A percentile compares a stretch with the other conserved stretches of the same genome.
phyloP scores from a whole-genome alignment of 2,797 vertebrate species.

The Sebastes hubbsi region DNA sequence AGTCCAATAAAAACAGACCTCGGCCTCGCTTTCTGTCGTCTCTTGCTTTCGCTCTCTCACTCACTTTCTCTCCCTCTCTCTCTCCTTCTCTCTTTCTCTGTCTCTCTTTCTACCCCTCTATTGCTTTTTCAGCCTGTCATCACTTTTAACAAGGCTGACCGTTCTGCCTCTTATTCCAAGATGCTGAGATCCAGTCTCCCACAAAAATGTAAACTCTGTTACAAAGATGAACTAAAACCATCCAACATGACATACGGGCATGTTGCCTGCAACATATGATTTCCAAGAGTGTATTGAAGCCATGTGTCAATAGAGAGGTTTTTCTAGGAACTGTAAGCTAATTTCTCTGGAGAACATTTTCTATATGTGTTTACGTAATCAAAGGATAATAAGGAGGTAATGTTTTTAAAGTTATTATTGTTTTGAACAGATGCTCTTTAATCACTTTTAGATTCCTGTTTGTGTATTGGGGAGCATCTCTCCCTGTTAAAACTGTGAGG shows the following conservation, averaged over 20 bases:
- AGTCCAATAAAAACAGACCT: constrained; percentile 73
- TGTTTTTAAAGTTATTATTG: not conserved
- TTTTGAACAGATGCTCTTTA: not conserved
- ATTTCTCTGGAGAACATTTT: not conserved
- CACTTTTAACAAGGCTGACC: constrained; percentile 27
- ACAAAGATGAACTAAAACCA: not conserved
- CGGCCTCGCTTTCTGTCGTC: constrained; percentile 46
- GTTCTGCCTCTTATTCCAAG: constrained; percentile 20
- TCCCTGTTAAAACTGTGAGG: not conserved
- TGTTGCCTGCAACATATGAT: not conserved
- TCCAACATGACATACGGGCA: not conserved
- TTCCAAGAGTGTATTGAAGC: not conserved
- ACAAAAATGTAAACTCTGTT: constrained; percentile 3
- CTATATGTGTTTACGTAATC: not conserved
- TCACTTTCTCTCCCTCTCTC: not conserved
- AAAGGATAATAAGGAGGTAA: not conserved
- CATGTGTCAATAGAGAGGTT: not conserved
- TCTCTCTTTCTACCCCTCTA: not conserved
- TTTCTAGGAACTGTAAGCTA: not conserved
- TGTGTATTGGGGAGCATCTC: not conserved
- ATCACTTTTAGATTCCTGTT: not conserved
- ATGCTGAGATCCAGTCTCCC: not conserved
- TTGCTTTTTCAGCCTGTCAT: constrained; percentile 51
- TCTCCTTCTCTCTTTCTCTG: not conserved
- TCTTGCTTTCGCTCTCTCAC: constrained; percentile 14